Evolutionary conservation across 2,797 vertebrate species (phyloP).

Genomic region (Arremon brunneinucha): DNA sequence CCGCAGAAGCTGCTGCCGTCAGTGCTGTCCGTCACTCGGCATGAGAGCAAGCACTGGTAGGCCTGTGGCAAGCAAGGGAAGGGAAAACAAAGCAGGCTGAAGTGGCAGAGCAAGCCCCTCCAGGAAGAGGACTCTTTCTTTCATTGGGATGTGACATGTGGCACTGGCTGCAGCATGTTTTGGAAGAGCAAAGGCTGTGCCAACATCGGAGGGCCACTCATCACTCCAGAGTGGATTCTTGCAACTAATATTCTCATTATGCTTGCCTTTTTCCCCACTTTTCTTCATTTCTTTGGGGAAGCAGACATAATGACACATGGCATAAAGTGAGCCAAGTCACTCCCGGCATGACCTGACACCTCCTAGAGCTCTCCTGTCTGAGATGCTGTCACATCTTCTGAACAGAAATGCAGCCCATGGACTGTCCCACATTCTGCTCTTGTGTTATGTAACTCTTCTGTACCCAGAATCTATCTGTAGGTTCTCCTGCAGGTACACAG

Average conservation of each 20-base stretch:
- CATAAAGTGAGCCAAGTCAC: neutral
- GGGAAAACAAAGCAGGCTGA: neutral
- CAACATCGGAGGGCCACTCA: neutral
- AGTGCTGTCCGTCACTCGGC: neutral
- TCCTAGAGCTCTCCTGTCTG: neutral
- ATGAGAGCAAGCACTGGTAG: rapidly evolving
- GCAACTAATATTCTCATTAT: neutral
- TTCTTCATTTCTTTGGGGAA: neutral
- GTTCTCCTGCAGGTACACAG: neutral
- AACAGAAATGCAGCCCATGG: neutral
- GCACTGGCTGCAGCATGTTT: neutral
- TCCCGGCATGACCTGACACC: neutral
- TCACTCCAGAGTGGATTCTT: neutral
- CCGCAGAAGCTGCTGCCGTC: rapidly evolving
- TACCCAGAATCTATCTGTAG: neutral
- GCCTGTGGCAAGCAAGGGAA: neutral
- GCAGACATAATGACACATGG: neutral
- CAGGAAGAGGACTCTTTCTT: neutral
- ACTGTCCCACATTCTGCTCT: neutral
- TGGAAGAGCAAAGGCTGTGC: constrained; percentile 29
- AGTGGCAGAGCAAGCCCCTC: neutral
- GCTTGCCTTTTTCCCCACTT: neutral
- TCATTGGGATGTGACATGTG: neutral
- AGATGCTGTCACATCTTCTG: neutral
- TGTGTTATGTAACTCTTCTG: neutral